phyloP scores from a whole-genome alignment of 2,797 vertebrate genomes.

The Numenius phaeopus region DNA sequence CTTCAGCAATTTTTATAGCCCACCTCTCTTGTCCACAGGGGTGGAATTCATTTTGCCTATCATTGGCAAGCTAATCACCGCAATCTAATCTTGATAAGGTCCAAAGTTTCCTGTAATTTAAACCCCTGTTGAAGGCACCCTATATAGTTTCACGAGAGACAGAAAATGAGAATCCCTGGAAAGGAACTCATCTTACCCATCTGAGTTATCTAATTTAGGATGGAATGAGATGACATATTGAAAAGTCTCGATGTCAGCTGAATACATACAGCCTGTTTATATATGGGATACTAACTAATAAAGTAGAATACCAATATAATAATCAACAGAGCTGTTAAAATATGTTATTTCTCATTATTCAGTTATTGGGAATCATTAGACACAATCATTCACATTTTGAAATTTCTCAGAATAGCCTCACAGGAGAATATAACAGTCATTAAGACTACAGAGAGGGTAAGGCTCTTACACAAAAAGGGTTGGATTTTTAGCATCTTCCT shows the following conservation, averaged over 20 bases:
- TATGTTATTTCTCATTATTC: not conserved
- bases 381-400: not conserved
- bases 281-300: not conserved
- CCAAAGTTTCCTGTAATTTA: not conserved
- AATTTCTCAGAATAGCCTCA: not conserved
- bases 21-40: not conserved
- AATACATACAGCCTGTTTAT: not conserved
- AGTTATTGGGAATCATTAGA: not conserved
- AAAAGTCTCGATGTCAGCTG: not conserved
- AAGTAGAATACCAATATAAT: not conserved
- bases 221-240: not conserved
- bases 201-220: not conserved
- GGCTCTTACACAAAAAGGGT: not conserved
- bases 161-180: not conserved
- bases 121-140: not conserved
- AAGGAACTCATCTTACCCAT: not conserved
- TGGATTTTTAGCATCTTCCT: not conserved
- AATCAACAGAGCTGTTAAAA: not conserved
- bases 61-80: not conserved
- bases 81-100: not conserved
- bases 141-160: not conserved
- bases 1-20: not conserved
- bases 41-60: not conserved
- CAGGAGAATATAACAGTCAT: not conserved
- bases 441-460: not conserved